Conservation (phyloP, 2,888 invertebrate genomes). For the Ophion slaviceki region DNA sequence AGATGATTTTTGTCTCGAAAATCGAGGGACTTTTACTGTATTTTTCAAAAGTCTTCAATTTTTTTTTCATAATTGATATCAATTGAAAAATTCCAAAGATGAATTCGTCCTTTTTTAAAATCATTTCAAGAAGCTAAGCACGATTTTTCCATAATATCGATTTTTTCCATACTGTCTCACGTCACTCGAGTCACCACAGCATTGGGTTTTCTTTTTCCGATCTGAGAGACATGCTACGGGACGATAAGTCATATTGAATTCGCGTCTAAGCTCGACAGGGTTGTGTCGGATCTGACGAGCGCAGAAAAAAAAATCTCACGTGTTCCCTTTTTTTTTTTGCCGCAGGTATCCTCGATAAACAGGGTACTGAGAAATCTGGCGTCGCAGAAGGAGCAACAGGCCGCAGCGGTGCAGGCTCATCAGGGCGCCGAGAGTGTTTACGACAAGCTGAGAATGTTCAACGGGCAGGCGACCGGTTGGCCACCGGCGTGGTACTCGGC, state of each 20-base stretch:
- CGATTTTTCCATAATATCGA: not conserved
- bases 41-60: too few species aligned
- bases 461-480: slow-evolving; percentile 92
- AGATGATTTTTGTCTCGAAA: too few species aligned
- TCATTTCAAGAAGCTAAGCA: not conserved
- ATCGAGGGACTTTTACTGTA: too few species aligned
- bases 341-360: slow-evolving; percentile 98
- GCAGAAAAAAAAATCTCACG: not conserved
- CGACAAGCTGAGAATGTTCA: slow-evolving; percentile 97
- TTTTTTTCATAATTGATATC: too few species aligned
- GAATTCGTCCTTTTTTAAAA: too few species aligned
- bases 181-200: not conserved
- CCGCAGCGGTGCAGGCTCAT: slow-evolving; percentile 87
- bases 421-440: slow-evolving; percentile 93
- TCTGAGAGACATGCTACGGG: not conserved
- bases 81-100: too few species aligned
- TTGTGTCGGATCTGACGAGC: not conserved
- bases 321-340: slow-evolving; percentile 64
- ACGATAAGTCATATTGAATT: not conserved
- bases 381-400: slow-evolving; percentile 97
- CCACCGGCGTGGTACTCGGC: slow-evolving; percentile 96
- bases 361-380: slow-evolving; percentile 98
- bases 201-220: not conserved
- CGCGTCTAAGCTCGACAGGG: not conserved
- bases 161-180: not conserved